phyloP scores from a whole-genome alignment of 2,888 invertebrate species.

The Steinernema hermaphroditum region DNA sequence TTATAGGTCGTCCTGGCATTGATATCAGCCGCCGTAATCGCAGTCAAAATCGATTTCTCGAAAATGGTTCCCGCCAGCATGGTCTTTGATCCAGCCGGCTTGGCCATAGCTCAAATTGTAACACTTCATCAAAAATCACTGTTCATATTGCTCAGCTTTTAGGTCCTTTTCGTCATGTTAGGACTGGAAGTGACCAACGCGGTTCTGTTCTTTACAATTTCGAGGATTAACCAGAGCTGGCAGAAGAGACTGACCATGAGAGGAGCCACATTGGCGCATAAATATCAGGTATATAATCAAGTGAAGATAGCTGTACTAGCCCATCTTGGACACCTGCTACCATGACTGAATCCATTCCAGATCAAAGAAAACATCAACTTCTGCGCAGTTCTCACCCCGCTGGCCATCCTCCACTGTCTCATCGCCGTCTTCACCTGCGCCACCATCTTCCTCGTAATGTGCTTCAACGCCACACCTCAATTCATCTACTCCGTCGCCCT shows the following conservation, averaged over 20 bases:
- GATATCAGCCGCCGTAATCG: background rate
- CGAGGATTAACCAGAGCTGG: background rate
- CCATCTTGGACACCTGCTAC: too few relatives aligned
- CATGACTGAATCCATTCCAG: too few relatives aligned
- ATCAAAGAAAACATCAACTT: constrained; percentile 1
- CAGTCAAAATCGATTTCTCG: background rate
- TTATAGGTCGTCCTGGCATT: background rate
- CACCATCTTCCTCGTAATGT: background rate
- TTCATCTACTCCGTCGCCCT: background rate
- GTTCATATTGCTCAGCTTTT: background rate
- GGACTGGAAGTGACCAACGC: background rate
- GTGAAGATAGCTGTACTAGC: too few relatives aligned
- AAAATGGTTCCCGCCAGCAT: background rate
- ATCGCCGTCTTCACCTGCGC: constrained; percentile 2
- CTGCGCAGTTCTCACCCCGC: background rate
- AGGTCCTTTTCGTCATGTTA: background rate
- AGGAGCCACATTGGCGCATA: background rate
- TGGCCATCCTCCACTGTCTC: constrained; percentile 7
- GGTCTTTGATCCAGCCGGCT: background rate
- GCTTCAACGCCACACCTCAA: background rate
- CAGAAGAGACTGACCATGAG: background rate
- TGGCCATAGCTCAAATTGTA: background rate
- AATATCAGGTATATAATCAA: constrained; percentile 8
- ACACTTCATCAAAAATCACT: background rate
- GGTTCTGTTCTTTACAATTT: background rate